A percentile compares a stretch with the other conserved stretches of the same genome.
These are phyloP conservation scores for Onychorhynchus coronatus DNA, from an alignment of 2,113 vertebrate species.

Conservation along the genomic window DNA sequence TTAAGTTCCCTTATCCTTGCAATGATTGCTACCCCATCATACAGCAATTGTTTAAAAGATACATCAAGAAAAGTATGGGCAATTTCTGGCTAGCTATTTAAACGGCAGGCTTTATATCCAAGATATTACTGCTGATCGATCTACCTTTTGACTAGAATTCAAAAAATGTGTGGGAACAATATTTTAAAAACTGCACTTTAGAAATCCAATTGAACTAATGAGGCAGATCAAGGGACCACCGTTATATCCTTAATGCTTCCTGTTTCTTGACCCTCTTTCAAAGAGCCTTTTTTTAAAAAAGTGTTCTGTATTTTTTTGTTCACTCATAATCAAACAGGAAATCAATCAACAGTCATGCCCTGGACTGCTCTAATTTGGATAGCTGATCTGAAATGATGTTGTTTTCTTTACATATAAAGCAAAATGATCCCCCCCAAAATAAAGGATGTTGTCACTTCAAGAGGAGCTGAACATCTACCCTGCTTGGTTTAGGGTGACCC, in stretches of 20 bases:
- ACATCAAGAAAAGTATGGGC: conserved; percentile 36
- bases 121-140: conserved; percentile 8
- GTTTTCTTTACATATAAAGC: not conserved
- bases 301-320: not conserved
- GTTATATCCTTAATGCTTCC: not conserved
- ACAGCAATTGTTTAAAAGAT: conserved; percentile 63
- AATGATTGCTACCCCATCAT: conserved; percentile 25
- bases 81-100: conserved; percentile 45
- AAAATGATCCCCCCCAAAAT: not conserved
- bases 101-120: conserved; percentile 7
- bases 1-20: conserved; percentile 31
- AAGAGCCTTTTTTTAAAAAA: not conserved
- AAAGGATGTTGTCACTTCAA: not conserved
- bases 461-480: not conserved
- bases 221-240: not conserved
- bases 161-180: conserved; percentile 29
- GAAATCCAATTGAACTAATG: conserved; percentile 53
- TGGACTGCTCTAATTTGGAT: not conserved
- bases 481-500: not conserved
- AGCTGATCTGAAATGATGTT: not conserved
- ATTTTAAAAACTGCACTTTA: conserved; percentile 27
- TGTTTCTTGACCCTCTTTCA: not conserved
- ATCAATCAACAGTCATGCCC: conserved; percentile 15
- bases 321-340: conserved; percentile 27
- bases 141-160: conserved; percentile 44